Conservation (phyloP, 1,140 invertebrate species). For the Pseudomyrmex cubaensis region DNA sequence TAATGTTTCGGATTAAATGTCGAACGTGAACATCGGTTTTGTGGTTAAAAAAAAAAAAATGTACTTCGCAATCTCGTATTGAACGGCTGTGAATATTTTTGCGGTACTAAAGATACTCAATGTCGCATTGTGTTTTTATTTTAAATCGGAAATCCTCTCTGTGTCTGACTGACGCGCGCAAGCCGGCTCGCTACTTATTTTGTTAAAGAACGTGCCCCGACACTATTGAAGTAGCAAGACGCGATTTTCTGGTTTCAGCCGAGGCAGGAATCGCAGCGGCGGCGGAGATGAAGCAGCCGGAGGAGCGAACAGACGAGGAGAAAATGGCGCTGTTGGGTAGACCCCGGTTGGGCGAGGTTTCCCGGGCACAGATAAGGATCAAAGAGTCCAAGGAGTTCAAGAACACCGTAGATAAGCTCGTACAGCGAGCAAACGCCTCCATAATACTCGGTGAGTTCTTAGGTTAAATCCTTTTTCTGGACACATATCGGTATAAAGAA, state of each 20-base stretch:
- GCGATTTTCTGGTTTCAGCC: conserved; percentile 82
- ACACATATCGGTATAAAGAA: neutral
- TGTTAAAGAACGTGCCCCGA: neutral
- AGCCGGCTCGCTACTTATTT: conserved; percentile 14
- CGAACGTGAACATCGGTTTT: too few species aligned
- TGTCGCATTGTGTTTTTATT: neutral
- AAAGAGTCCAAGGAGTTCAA: conserved; percentile 99
- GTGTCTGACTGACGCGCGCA: conserved; percentile 14
- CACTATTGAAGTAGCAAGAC: conserved; percentile 38
- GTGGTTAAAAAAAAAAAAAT: too few species aligned
- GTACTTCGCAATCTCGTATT: too few species aligned
- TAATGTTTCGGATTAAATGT: too few species aligned
- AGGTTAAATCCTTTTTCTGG: neutral
- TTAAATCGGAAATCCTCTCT: neutral
- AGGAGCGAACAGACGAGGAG: conserved; percentile 91
- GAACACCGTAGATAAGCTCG: conserved; percentile 98
- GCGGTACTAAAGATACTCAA: conserved; percentile 1
- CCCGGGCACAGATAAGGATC: conserved; percentile 93
- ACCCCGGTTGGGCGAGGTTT: conserved; percentile 94
- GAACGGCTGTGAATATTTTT: too few species aligned
- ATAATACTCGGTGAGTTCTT: conserved; percentile 90
- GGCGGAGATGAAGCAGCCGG: conserved; percentile 87
- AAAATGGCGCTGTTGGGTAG: conserved; percentile 96
- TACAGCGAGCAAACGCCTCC: conserved; percentile 97
- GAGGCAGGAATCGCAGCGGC: conserved; percentile 87